Percentiles rank a stretch among this genome's conserved stretches.
Conservation (phyloP, 2,888 invertebrate genomes). For the Sphaerophoria taeniata region DNA sequence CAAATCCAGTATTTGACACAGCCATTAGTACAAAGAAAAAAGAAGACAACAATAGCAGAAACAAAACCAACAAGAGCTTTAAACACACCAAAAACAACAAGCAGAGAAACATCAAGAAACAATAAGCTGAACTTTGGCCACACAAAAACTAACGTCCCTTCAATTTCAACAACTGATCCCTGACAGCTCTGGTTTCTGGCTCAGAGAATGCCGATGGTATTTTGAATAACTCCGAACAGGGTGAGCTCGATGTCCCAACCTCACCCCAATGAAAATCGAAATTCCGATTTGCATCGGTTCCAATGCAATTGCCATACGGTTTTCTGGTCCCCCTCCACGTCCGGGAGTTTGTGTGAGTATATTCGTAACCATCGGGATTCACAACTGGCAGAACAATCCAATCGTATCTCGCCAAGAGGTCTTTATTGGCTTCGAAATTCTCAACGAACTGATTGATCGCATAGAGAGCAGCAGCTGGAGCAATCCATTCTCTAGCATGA, state of each 20-base stretch:
- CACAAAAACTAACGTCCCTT: no score
- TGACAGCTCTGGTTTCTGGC: slow-evolving; percentile 85
- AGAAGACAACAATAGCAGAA: no score
- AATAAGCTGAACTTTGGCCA: no score
- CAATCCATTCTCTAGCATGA: slow-evolving; percentile 88
- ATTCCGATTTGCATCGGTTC: slow-evolving; percentile 87
- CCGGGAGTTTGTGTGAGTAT: slow-evolving; percentile 83
- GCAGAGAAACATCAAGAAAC: no score
- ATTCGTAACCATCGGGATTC: slow-evolving; percentile 90
- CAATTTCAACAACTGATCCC: slow-evolving; percentile 84
- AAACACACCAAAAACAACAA: no score
- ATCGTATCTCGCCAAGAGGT: slow-evolving; percentile 85
- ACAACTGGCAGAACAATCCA: slow-evolving; percentile 87
- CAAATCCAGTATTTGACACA: no score
- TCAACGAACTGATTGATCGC: slow-evolving; percentile 85
- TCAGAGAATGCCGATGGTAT: slow-evolving; percentile 87
- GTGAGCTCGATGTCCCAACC: slow-evolving; percentile 78
- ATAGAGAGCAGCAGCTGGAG: slow-evolving; percentile 85
- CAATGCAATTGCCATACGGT: slow-evolving; percentile 79
- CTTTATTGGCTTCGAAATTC: slow-evolving; percentile 81
- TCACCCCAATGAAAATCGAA: slow-evolving; percentile 86
- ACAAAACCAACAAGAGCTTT: no score
- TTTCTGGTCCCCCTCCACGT: slow-evolving; percentile 86
- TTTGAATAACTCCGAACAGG: slow-evolving; percentile 85
- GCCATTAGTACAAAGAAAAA: no score